Evolutionary conservation across 2,797 vertebrate species (phyloP).

Genomic region (Siniperca undulata): DNA sequence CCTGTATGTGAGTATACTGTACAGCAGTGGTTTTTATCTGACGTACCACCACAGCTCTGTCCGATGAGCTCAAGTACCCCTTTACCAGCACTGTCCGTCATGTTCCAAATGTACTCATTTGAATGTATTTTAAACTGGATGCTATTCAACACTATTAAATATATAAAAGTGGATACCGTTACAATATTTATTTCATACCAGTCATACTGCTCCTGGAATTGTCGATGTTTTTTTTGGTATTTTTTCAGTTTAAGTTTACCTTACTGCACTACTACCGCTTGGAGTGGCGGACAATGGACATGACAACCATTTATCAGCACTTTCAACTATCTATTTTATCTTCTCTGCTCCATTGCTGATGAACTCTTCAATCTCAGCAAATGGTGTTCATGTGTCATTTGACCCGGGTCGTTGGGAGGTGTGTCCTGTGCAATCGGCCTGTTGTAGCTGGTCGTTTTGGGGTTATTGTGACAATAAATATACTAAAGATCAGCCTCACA

Average conservation of each 20-base stretch:
- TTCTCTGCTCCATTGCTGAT: not conserved
- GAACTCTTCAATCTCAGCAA: not conserved
- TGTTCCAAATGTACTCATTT: not conserved
- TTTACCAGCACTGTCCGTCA: not conserved
- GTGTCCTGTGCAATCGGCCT: not conserved
- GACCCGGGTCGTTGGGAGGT: not conserved
- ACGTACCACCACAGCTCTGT: not conserved
- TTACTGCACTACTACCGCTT: too few species aligned
- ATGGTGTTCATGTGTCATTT: not conserved
- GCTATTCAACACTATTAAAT: not conserved
- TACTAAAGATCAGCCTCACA: not conserved
- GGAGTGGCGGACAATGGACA: not conserved
- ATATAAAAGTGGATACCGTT: not conserved
- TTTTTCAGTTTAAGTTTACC: not conserved
- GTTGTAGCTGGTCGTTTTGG: not conserved
- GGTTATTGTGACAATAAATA: not conserved
- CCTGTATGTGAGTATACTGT: slow-evolving; percentile 16
- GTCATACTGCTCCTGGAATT: too few species aligned
- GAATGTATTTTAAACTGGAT: slow-evolving; percentile 1
- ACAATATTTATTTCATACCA: not conserved
- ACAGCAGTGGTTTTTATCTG: not conserved
- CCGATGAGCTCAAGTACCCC: not conserved
- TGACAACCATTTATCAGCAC: not conserved
- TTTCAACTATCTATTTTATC: not conserved
- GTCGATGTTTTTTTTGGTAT: not conserved